Evolutionary conservation across 2,888 invertebrate genomes (phyloP), one percentile per base, ranked within the genome.

Genomic region (Lithophane socia): DNA sequence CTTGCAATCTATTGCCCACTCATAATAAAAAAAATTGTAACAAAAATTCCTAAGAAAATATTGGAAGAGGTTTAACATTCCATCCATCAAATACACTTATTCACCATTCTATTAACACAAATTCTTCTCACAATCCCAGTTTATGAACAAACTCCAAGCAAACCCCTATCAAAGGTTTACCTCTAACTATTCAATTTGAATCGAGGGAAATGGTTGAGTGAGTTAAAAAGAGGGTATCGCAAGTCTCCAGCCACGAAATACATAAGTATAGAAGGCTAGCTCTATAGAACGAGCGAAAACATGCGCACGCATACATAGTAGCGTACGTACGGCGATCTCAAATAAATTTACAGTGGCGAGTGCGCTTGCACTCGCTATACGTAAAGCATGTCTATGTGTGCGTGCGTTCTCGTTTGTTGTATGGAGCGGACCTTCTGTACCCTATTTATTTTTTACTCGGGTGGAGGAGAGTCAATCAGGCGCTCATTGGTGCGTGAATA

Each of bases 401-500:
- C 13, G 7, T 58, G 8, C 12, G 1, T 29, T 58, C 49, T 58
- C 10, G 0, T 2, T 29, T 0, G 3, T 29, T 60, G 9, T 52
- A 10, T 37, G 8, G 8, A 77, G 47, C 16, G 0, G 4, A 24
- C 24, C 47, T 77, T 80, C 80, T 80, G 61, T 8, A 8, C 1
- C 7, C 0, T 54, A 29, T 54, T 8, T 37, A 16, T 5, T 47
- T 7, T 21, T 13, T 54, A 2, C 4, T 54, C 24, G 16, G 13
- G 1, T 3, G 78, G 68, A 83, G 70, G 77, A 71, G 73, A 87
- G 78, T 88, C 87, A 89, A 89, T 88, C 88, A 85, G 73, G 64
- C 60, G 80, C 42, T 75, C 76, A 85, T 82, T 82, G 78, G 61
- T 68, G 72, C 67, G 86, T 73, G 81, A 89, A 86, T 87, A 83